Evolutionary conservation across 2,113 vertebrate species (phyloP).

Genomic region (Oreotrochilus melanogaster): DNA sequence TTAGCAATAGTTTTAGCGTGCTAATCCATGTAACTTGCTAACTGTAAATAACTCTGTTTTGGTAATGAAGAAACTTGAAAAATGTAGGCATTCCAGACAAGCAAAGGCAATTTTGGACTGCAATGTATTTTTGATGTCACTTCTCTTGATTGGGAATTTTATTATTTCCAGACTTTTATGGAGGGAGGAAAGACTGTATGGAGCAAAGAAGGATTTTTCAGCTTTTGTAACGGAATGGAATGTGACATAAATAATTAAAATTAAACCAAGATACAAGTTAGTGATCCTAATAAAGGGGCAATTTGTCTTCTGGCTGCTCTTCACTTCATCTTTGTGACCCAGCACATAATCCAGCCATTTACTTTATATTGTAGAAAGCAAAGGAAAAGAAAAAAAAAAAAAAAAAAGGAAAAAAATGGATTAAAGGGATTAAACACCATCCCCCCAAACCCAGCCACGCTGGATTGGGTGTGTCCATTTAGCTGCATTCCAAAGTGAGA

Average conservation of each 20-base stretch:
- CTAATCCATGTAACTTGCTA: background rate
- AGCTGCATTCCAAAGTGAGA: background rate
- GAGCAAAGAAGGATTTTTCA: background rate
- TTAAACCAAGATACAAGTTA: background rate
- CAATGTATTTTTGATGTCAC: background rate
- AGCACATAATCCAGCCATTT: background rate
- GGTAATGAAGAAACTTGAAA: background rate
- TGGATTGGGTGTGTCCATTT: background rate
- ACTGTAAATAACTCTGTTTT: background rate
- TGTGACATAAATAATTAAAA: background rate
- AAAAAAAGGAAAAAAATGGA: accelerated
- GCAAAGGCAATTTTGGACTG: background rate
- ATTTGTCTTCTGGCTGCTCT: background rate
- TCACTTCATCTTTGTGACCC: background rate
- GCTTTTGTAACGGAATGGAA: background rate
- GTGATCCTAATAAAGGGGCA: background rate
- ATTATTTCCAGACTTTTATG: background rate
- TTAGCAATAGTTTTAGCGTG: background rate
- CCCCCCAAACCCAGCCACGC: background rate
- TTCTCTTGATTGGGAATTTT: background rate
- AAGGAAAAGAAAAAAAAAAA: background rate
- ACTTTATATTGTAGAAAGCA: background rate
- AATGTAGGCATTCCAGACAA: background rate
- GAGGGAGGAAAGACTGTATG: background rate
- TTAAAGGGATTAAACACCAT: too few relatives aligned